A percentile compares a stretch with the other conserved stretches of the same genome.
These are phyloP conservation scores for Carpatolechia fugitivella DNA, from an alignment of 2,888 invertebrate genomes.

Conservation along the genomic window DNA sequence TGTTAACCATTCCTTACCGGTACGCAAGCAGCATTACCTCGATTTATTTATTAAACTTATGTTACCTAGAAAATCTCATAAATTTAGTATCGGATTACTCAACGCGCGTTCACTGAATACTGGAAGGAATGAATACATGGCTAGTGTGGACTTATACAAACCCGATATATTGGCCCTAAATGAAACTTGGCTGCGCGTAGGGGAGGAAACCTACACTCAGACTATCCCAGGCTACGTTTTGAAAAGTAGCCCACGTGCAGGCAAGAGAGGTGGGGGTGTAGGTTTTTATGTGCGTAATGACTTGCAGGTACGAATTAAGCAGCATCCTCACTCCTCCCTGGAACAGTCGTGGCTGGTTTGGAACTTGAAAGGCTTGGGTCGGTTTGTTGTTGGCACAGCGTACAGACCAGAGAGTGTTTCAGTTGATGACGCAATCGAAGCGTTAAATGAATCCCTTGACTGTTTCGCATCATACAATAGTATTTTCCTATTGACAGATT, in stretches of 20 bases:
- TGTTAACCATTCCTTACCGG: too few species aligned
- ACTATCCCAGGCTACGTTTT: conserved; percentile 11
- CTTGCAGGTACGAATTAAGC: conserved; percentile 3
- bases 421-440: conserved; percentile 14
- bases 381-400: conserved; percentile 16
- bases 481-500: conserved; percentile 18
- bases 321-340: conserved; percentile 11
- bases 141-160: background rate
- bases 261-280: conserved; percentile 9
- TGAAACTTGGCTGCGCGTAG: conserved; percentile 14
- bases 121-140: conserved; percentile 5
- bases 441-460: conserved; percentile 19
- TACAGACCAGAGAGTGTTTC: conserved; percentile 17
- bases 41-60: too few species aligned
- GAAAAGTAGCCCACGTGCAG: conserved; percentile 3
- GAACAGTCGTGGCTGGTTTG: conserved; percentile 19
- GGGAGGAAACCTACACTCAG: conserved; percentile 4
- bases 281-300: conserved; percentile 9
- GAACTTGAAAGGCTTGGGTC: conserved; percentile 1
- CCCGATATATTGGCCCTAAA: conserved; percentile 18
- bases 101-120: conserved; percentile 13
- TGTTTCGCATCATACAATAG: conserved; percentile 4
- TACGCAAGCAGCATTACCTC: too few species aligned
- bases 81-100: conserved; percentile 7
- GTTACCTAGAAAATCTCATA: background rate